Evolutionary conservation across 2,113 vertebrate species (phyloP).

Genomic region (Cisticola juncidis): DNA sequence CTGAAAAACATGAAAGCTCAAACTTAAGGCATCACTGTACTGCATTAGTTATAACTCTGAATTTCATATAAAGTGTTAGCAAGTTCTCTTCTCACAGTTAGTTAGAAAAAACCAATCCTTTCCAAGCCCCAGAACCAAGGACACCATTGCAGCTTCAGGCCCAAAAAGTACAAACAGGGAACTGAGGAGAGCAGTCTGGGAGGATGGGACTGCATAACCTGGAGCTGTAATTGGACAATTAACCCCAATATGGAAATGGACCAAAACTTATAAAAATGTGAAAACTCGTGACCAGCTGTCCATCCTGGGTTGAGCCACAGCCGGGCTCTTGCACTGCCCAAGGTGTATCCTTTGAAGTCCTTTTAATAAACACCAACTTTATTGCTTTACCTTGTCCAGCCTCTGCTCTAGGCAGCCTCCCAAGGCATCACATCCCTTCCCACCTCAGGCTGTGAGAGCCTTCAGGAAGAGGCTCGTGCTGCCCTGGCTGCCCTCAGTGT

Average conservation of each 20-base stretch:
- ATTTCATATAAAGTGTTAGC: neutral
- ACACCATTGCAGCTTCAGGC: neutral
- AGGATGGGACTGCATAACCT: neutral
- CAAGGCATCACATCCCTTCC: neutral
- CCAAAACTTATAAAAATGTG: neutral
- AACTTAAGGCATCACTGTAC: neutral
- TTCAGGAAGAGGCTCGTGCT: neutral
- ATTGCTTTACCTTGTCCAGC: neutral
- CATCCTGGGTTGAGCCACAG: neutral
- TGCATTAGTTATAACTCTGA: neutral
- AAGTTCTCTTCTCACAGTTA: neutral
- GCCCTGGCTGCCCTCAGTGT: neutral
- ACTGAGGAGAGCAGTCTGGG: neutral
- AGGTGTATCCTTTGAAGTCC: neutral
- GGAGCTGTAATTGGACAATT: neutral
- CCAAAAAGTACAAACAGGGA: neutral
- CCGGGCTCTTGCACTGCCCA: neutral
- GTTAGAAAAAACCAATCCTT: neutral
- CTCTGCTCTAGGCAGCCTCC: neutral
- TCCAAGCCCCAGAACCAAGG: neutral
- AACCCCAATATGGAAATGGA: neutral
- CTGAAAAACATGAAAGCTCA: too few species aligned
- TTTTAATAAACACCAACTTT: neutral
- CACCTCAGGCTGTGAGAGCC: neutral
- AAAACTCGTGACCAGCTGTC: neutral